Conservation (phyloP, 2,113 vertebrate genomes). For the Oophaga pumilio region DNA sequence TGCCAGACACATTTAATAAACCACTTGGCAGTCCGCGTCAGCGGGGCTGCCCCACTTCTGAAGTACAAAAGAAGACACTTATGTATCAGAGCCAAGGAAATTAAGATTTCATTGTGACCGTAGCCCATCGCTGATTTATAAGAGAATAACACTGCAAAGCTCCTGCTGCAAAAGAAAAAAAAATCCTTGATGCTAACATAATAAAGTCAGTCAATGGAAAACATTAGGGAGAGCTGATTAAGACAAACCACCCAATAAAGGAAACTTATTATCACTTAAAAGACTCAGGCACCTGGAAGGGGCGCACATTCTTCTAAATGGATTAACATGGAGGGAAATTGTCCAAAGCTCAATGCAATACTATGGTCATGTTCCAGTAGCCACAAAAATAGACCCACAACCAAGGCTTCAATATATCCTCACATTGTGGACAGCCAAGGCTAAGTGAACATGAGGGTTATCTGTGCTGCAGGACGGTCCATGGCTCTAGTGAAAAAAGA, state of each 20-base stretch:
- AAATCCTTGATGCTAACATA: neutral
- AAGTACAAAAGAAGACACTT: accelerated
- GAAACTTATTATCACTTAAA: neutral
- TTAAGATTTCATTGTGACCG: neutral
- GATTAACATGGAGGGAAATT: no score
- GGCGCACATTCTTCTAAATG: neutral
- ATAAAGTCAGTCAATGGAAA: accelerated
- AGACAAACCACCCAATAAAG: neutral
- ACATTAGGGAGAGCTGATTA: no score
- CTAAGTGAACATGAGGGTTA: no score
- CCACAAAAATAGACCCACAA: neutral
- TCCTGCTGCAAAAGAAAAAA: neutral
- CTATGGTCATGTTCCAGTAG: neutral
- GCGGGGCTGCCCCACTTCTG: accelerated
- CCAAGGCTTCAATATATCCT: neutral
- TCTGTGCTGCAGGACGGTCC: no score
- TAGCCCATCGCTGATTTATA: neutral
- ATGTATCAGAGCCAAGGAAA: neutral
- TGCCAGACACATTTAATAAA: conserved; percentile 44
- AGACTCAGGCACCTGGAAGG: neutral
- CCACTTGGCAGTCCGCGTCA: neutral
- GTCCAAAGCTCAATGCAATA: neutral
- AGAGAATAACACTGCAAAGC: neutral
- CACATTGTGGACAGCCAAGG: no score
- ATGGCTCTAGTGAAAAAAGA: no score